Conservation (phyloP, 2,113 vertebrate species). For the Erinaceus europaeus region DNA sequence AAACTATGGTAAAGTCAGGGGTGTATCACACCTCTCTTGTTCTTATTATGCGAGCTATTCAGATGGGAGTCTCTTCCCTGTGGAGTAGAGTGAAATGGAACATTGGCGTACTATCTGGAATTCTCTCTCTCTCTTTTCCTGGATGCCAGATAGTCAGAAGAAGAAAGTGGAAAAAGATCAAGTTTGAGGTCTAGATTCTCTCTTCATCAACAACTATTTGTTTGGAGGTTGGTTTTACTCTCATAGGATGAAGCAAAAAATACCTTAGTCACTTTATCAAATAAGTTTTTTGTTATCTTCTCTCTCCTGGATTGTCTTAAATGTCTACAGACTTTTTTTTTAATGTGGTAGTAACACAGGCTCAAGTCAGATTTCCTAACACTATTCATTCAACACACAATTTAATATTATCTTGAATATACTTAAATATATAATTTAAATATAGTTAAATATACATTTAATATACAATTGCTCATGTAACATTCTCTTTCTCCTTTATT, state of each 20-base stretch:
- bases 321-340: neutral
- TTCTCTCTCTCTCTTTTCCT: neutral
- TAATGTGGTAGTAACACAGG: neutral
- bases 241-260: neutral
- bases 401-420: too few relatives aligned
- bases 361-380: neutral
- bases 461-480: fast-evolving
- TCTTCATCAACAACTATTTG: neutral
- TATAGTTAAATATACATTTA: too few relatives aligned
- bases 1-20: too few relatives aligned
- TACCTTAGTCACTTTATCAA: constrained; percentile 2
- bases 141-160: fast-evolving
- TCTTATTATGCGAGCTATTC: too few relatives aligned
- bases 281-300: neutral
- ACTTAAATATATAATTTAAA: too few relatives aligned
- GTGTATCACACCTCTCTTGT: too few relatives aligned
- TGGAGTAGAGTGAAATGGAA: neutral
- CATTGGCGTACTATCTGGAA: neutral
- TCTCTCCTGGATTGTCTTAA: neutral
- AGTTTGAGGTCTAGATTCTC: neutral
- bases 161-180: neutral
- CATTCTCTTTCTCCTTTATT: neutral
- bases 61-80: too few relatives aligned
- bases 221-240: neutral
- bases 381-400: too few relatives aligned